A percentile compares a stretch with the other conserved stretches of the same genome.
These are phyloP conservation scores for Pogonocichla stellata DNA, from an alignment of 2,113 vertebrate genomes.

Conservation along the genomic window DNA sequence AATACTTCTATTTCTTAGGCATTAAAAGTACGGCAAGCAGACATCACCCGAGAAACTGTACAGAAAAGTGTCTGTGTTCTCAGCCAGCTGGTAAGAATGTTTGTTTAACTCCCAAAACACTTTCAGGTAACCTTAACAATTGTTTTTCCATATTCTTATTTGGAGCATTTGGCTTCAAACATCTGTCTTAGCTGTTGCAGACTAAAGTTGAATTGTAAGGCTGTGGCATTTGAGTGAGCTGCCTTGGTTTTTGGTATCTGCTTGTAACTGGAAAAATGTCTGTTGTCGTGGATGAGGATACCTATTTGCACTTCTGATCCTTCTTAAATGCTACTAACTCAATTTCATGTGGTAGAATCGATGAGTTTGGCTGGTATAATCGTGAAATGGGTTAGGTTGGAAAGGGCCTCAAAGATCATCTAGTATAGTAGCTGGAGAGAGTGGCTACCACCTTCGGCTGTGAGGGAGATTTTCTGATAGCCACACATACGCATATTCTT, in stretches of 20 bases:
- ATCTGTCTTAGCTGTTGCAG: neutral
- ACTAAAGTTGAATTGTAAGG: neutral
- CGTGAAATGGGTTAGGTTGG: neutral
- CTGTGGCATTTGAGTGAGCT: neutral
- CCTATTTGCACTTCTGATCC: neutral
- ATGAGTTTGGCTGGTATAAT: neutral
- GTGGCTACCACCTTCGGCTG: neutral
- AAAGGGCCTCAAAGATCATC: neutral
- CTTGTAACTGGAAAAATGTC: neutral
- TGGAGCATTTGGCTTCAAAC: neutral
- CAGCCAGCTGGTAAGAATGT: conserved; percentile 91
- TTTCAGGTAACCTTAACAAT: neutral
- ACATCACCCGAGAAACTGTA: conserved; percentile 95
- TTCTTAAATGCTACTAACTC: neutral
- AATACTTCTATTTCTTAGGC: conserved; percentile 74
- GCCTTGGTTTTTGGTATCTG: neutral
- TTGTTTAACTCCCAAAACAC: neutral
- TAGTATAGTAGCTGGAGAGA: neutral
- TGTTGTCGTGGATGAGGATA: neutral
- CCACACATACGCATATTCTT: neutral
- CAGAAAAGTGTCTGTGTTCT: conserved; percentile 99
- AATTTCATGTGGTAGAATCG: neutral
- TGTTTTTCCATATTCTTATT: neutral
- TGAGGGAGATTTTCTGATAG: neutral
- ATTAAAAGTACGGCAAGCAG: conserved; percentile 94